phyloP scores from a whole-genome alignment of 2,113 vertebrate species.

The Nothobranchius furzeri region DNA sequence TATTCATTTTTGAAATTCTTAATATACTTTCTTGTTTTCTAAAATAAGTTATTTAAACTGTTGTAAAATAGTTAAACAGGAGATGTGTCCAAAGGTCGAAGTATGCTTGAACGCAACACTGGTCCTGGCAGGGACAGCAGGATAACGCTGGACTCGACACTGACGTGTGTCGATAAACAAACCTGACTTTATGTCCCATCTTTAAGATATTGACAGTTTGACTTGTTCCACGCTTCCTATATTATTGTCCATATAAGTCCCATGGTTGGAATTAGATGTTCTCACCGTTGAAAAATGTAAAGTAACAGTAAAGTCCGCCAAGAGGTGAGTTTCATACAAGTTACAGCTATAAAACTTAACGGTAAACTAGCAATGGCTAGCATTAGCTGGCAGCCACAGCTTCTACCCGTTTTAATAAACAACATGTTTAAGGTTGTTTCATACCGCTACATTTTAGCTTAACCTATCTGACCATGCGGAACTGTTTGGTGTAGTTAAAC shows the following conservation, averaged over 20 bases:
- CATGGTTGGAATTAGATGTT: background rate
- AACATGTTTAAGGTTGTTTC: background rate
- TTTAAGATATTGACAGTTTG: background rate
- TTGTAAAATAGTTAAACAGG: background rate
- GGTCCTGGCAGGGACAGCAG: constrained; percentile 14
- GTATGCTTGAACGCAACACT: constrained; percentile 37
- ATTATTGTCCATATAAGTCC: background rate
- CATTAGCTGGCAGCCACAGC: background rate
- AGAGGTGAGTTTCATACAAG: constrained; percentile 58
- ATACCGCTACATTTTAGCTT: background rate
- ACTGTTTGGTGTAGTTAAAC: constrained; percentile 4
- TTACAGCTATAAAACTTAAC: constrained; percentile 30
- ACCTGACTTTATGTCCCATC: constrained; percentile 30
- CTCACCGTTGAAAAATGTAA: constrained; percentile 27
- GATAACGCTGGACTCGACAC: constrained; percentile 35
- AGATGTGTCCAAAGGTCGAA: background rate
- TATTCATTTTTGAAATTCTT: no score
- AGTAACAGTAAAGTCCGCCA: background rate
- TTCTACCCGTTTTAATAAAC: background rate
- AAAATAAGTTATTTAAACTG: background rate
- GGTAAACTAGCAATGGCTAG: constrained; percentile 55
- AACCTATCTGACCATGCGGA: background rate
- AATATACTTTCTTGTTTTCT: background rate
- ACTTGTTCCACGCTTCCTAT: background rate
- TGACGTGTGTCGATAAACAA: constrained; percentile 59